Conservation (phyloP, 2,113 vertebrate species). For the Apteryx owenii region DNA sequence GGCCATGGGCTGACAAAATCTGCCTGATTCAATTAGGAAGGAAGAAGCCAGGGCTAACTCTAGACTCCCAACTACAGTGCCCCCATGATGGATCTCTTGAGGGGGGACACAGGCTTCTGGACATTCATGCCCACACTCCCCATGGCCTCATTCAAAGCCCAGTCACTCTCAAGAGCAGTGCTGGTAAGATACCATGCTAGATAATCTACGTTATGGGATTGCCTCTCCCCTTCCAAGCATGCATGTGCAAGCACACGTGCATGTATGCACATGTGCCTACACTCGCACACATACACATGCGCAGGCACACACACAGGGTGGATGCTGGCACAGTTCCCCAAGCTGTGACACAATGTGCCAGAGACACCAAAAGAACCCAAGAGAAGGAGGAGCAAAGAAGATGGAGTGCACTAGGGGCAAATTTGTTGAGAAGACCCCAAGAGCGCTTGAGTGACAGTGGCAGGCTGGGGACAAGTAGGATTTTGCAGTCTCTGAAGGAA, state of each 20-base stretch:
- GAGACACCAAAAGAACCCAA: not conserved
- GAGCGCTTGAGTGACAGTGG: not conserved
- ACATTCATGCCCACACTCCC: accelerated
- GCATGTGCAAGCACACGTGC: not conserved
- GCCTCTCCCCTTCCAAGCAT: not conserved
- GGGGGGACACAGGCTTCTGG: not conserved
- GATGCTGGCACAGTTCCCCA: not conserved
- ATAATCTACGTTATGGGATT: accelerated
- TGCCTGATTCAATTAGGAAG: not conserved
- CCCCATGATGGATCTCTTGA: accelerated
- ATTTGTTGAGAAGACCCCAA: not conserved
- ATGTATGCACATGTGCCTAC: not conserved
- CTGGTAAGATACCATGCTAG: not conserved
- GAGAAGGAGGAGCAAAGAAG: not conserved
- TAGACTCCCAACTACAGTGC: no score
- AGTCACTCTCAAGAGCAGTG: not conserved
- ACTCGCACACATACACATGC: not conserved
- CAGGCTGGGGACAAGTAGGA: not conserved
- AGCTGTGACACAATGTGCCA: not conserved
- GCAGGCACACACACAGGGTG: accelerated
- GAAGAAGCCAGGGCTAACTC: not conserved
- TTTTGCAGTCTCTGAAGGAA: not conserved
- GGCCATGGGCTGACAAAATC: accelerated
- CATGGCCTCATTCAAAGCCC: not conserved
- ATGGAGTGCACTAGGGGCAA: not conserved